Conservation (phyloP, 2,113 vertebrate species). For the Aspidoscelis tigris region DNA sequence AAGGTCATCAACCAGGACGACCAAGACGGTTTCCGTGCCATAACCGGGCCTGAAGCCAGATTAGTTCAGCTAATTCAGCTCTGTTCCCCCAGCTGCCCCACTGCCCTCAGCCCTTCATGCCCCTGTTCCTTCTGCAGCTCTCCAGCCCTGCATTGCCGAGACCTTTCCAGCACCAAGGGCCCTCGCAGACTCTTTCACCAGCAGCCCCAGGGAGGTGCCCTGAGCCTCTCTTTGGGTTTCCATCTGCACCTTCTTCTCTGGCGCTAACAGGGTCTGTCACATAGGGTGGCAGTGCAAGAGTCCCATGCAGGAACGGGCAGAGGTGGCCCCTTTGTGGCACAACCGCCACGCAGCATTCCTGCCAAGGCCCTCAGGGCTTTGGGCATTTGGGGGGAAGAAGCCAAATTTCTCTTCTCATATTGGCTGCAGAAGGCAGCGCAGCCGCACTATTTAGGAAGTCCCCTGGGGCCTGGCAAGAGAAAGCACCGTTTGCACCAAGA, state of each 20-base stretch:
- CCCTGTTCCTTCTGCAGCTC: not conserved
- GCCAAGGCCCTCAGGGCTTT: not conserved
- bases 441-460: not conserved
- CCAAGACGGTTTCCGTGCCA: no score
- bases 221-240: constrained; percentile 15
- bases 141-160: not conserved
- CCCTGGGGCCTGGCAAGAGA: no score
- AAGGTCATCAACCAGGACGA: no score
- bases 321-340: not conserved
- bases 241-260: constrained; percentile 27
- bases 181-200: accelerated
- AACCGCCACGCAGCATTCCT: not conserved
- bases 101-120: no score
- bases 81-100: not conserved
- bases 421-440: not conserved
- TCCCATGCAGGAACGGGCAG: not conserved
- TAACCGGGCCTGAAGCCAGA: no score
- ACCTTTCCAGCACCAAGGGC: not conserved
- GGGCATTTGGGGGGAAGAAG: no score
- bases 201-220: not conserved
- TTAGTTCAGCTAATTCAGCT: not conserved
- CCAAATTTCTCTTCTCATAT: not conserved
- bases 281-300: constrained; percentile 53
- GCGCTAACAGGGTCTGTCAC: constrained; percentile 58
- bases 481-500: not conserved